Base-by-base conservation (phyloP, 2,888 invertebrate species). In the Actias luna region DNA sequence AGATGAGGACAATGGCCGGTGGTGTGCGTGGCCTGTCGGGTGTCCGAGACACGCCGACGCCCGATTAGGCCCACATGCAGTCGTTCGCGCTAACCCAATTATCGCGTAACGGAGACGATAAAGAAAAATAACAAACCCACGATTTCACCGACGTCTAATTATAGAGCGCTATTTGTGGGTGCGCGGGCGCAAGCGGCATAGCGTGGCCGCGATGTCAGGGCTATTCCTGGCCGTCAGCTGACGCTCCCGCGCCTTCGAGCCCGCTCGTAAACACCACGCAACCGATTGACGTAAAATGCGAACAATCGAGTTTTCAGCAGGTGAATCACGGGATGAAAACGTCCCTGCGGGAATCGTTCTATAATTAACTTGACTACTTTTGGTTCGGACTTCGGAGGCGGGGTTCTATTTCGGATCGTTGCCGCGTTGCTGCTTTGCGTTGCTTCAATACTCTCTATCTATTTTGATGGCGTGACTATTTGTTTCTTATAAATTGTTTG, bases 51-150 rank as follows among this genome's bases (percentile, higher is more conserved):
- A 84, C 89, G 89, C 90, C 89, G 92, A 90, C 92, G 92, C 92
- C 86, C 80, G 83, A 75, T 75, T 85, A 80, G 90, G 84, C 91
- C 91, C 92, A 91, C 92, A 92, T 91, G 89, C 87, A 89, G 75
- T 85, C 85, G 81, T 73, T 77, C 79, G 74, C 80, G 82, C 90
- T 92, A 92, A 92, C 92, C 92, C 92, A 92, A 92, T 92, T 92
- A 92, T 90, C 92, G 88, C 89, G 89, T 89, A 90, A 90, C 91
- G 86, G 89, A 89, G 86, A 89, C 91, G 91, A 89, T 91, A 90
- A 92, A 92, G 92, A 92, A 92, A 92, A 92, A 92, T 92, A 92
- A 92, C 92, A 92, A 92, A 92, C 92, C 92, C 92, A 92, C 92
- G 92, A 92, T 92, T 92, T 91, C 89, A 89, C 89, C 84, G 91